Evolutionary conservation across 2,113 vertebrate genomes (phyloP), one percentile per base, ranked within the genome.

Genomic region (Dissostichus mawsoni): DNA sequence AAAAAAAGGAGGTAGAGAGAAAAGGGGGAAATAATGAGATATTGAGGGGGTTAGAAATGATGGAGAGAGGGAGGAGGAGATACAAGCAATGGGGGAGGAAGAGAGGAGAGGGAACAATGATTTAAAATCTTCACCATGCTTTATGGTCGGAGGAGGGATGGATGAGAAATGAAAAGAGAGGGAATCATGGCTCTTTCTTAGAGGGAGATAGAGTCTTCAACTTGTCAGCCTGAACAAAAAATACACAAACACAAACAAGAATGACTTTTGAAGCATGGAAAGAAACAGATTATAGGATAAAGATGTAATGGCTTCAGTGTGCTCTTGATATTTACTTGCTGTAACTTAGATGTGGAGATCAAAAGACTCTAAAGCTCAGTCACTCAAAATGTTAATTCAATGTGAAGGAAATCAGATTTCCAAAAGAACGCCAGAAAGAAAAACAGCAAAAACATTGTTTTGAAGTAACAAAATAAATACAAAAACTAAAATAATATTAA

Each of bases 11-110:
- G 48, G 75, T 59, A 25, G 59, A 85, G 51, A 76, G 62, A 86
- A 63, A 77, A 77, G 59, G 17, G 78, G 84, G 80, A 82, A 68
- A 90, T 55, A 51, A 82, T 55, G 33, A 5, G 77, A 74, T 57
- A 57, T 23, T 23, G 41, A 62, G 67, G 51, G 18, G 44, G 55
- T 25, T 69, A 44, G 58, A 58, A 66, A 47, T 29, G 67, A 61
- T 68, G 52, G 69, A 58, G 68, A 51, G 57, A 53, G 66, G 17
- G 33, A 53, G 52, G 23, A 44, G 44, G 16, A 75, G 64, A 66
- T 11, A 17, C 57, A 33, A 7, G 29, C 36, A 36, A 36, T 36
- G 7, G 45, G 51, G 13, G 59, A 57, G 10, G 36, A 36, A 51
- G 33, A 51, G 33, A n/a, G 17, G 58, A 62, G 80, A 18, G 70